A percentile compares a stretch with the other conserved stretches of the same genome.
Evolutionary conservation across 2,888 invertebrate genomes (phyloP).

Genomic region (Drosophila siamana): DNA sequence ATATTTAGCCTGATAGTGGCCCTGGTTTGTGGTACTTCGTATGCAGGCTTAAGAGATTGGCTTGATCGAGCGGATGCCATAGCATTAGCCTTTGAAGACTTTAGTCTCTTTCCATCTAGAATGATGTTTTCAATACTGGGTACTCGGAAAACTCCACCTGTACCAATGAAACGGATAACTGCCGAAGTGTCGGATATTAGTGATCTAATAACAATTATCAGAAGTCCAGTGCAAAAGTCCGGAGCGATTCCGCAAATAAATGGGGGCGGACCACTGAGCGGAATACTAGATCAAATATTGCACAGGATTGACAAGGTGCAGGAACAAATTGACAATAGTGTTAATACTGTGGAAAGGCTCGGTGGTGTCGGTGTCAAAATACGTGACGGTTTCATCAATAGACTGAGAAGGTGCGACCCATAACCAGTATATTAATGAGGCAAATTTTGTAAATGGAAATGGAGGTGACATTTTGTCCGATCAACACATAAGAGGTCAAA

Average conservation of each 20-base stretch:
- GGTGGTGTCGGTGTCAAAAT: too few relatives aligned
- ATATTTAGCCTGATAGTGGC: constrained; percentile 37
- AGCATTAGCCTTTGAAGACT: constrained; percentile 1
- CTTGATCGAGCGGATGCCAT: constrained; percentile 10
- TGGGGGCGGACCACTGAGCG: background rate
- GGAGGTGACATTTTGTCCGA: too few relatives aligned
- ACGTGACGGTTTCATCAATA: too few relatives aligned
- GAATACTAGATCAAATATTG: background rate
- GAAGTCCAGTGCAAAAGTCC: background rate
- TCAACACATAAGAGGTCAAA: too few relatives aligned
- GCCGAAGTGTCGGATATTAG: constrained; percentile 32
- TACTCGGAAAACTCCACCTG: background rate
- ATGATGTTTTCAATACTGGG: constrained; percentile 7
- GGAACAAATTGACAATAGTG: background rate
- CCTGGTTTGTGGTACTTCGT: constrained; percentile 27
- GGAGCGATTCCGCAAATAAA: background rate
- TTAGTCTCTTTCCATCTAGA: constrained; percentile 1
- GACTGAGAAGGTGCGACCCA: too few relatives aligned
- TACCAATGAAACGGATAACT: background rate
- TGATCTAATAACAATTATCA: constrained; percentile 48
- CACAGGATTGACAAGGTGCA: too few relatives aligned
- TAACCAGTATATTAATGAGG: too few relatives aligned
- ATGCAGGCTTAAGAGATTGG: constrained; percentile 26
- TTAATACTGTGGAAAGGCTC: background rate
- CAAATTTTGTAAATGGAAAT: too few relatives aligned